Base-by-base conservation (phyloP, 2,797 vertebrate species). In the Distichodus sexfasciatus region DNA sequence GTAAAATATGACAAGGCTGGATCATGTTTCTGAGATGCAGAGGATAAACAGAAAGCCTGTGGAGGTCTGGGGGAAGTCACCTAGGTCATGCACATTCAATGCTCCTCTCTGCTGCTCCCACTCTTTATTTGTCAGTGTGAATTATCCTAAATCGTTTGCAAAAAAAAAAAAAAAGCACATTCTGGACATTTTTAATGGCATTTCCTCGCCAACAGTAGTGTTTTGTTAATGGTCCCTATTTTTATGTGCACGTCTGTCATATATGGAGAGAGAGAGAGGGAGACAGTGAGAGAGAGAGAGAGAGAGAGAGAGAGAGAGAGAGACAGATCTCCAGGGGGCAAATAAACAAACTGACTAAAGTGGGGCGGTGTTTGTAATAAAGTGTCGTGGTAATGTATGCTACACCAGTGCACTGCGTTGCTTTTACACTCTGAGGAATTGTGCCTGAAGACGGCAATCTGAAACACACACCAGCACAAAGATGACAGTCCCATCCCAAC, bases 391-490 rank as follows among this genome's bases (percentile, higher is more conserved):
- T 33, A 65, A 43, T 59, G 44, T 67, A 67, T 55, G 66, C 62
- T 65, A 66, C 72, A 77, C 51, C 55, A 68, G 14, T 61, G 64
- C 72, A 7, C 15, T 64, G 69, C 60, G 40, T 69, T 31, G n/a
- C n/a, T n/a, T n/a, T 48, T 55, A 53, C 69, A 41, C 71, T 35
- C 72, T 51, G 61, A 73, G 66, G 69, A 73, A 72, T 73, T 83
- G 73, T 83, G 84, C 83, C 78, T 76, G 76, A 40, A 36, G 21
- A 78, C 60, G 0, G 58, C 71, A 84, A 80, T 76, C 69, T 68
- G 59, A 68, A 74, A 81, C 81, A 84, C 82, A 85, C 76, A 69
- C 82, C 35, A 24, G 14, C 66, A 38, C 29, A 36, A 28, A n/a
- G n/a, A n/a, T n/a, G n/a, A n/a, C n/a, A n/a, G n/a, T n/a, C n/a